A percentile compares a stretch with the other conserved stretches of the same genome.
Conservation (phyloP, 2,888 invertebrate genomes). For the Dicyrtomina minuta region DNA sequence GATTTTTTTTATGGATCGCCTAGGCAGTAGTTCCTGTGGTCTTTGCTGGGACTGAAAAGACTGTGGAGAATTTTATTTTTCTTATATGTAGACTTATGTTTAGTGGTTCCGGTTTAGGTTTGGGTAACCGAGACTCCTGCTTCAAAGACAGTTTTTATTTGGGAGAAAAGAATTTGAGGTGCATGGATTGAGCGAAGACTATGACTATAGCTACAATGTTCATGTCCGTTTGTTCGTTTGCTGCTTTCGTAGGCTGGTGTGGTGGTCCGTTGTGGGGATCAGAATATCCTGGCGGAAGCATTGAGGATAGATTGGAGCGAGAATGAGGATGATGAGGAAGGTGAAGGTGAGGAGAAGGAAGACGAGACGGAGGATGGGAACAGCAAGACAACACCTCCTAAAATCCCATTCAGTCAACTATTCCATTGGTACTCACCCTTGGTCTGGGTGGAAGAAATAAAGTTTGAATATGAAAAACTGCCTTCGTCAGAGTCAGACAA, state of each 20-base stretch:
- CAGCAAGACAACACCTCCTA: constrained; percentile 6
- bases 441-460: constrained; percentile 49
- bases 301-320: background rate
- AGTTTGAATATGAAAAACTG: constrained; percentile 49
- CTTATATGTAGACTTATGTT: no score
- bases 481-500: constrained; percentile 17
- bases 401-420: constrained; percentile 50
- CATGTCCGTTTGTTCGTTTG: no score
- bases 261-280: constrained; percentile 45
- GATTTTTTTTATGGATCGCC: no score
- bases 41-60: background rate
- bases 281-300: constrained; percentile 36
- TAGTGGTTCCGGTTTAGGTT: no score
- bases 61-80: background rate
- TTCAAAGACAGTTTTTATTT: no score
- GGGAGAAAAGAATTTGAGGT: no score
- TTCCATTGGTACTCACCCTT: constrained; percentile 52
- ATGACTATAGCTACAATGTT: no score
- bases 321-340: constrained; percentile 21
- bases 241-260: no score
- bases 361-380: constrained; percentile 15
- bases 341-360: constrained; percentile 20
- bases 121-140: no score
- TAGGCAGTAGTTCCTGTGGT: no score
- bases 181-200: no score